These are phyloP conservation scores for Zaprionus nigranus DNA, from an alignment of 1,140 invertebrate genomes.

Conservation along the genomic window DNA sequence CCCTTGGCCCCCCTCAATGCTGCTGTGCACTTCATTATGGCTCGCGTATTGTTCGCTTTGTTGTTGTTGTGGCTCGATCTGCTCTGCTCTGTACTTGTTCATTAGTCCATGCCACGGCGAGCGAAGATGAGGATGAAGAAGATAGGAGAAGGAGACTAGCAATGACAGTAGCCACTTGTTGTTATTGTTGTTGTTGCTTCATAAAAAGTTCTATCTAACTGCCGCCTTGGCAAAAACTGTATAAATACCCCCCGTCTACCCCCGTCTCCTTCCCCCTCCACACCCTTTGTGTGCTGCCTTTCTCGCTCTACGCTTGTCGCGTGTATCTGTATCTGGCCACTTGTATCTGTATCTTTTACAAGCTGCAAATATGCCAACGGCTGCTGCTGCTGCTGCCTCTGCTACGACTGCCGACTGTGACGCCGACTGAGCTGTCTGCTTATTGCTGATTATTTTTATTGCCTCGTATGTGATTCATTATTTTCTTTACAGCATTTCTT, in stretches of 20 bases:
- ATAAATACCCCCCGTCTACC: neutral
- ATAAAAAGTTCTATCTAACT: conserved; percentile 45
- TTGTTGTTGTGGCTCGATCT: conserved; percentile 42
- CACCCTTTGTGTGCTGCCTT: conserved; percentile 1
- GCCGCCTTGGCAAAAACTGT: conserved; percentile 27
- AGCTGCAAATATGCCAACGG: conserved; percentile 61
- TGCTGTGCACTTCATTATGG: conserved; percentile 69
- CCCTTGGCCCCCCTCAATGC: neutral
- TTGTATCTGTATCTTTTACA: conserved; percentile 74
- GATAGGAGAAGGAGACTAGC: conserved; percentile 16
- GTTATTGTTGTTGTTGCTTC: conserved; percentile 27
- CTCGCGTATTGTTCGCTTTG: conserved; percentile 36
- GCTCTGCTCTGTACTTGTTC: conserved; percentile 66
- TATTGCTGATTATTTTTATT: conserved; percentile 79
- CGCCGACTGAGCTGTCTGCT: conserved; percentile 41
- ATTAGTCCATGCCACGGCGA: conserved; percentile 61
- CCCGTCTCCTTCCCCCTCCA: neutral
- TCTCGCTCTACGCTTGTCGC: conserved; percentile 14
- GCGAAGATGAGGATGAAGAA: conserved; percentile 1
- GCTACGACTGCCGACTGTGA: no score
- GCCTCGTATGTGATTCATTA: conserved; percentile 76
- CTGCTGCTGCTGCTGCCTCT: conserved; percentile 38
- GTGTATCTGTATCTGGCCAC: conserved; percentile 34
- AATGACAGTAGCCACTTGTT: conserved; percentile 55
- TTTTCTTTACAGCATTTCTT: conserved; percentile 38